Evolutionary conservation across 2,888 invertebrate species (phyloP).

Genomic region (Desoria tigrina): DNA sequence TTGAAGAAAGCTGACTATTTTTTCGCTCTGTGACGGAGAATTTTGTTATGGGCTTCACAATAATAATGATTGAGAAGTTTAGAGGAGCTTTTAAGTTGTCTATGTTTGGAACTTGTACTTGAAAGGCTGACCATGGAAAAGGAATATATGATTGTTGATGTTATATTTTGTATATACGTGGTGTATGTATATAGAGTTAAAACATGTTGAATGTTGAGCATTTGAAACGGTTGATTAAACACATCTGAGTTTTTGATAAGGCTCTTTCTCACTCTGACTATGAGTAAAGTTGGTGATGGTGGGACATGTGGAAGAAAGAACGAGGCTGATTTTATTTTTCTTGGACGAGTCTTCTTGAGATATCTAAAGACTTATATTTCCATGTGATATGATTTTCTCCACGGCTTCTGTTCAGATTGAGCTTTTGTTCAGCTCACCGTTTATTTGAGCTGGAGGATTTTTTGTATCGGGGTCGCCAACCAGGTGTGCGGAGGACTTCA

Average conservation of each 20-base stretch:
- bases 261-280: neutral
- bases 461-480: slow-evolving; percentile 11
- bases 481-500: slow-evolving; percentile 11
- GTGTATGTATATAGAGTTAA: no score
- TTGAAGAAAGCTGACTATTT: no score
- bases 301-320: neutral
- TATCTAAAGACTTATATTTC: slow-evolving; percentile 5
- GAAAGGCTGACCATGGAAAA: no score
- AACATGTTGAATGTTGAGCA: no score
- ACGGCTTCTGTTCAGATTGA: slow-evolving; percentile 4
- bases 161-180: no score
- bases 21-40: no score
- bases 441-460: slow-evolving; percentile 8
- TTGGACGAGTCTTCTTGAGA: slow-evolving; percentile 6
- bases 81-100: no score
- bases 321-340: neutral
- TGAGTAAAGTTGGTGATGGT: neutral
- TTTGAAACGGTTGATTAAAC: slow-evolving; percentile 8
- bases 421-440: slow-evolving; percentile 4
- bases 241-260: slow-evolving; percentile 4
- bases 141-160: no score
- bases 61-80: no score
- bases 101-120: no score
- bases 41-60: no score
- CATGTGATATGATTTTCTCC: slow-evolving; percentile 9